These are phyloP conservation scores for Phylloscopus trochilus DNA, from an alignment of 2,113 vertebrate genomes.

Conservation along the genomic window DNA sequence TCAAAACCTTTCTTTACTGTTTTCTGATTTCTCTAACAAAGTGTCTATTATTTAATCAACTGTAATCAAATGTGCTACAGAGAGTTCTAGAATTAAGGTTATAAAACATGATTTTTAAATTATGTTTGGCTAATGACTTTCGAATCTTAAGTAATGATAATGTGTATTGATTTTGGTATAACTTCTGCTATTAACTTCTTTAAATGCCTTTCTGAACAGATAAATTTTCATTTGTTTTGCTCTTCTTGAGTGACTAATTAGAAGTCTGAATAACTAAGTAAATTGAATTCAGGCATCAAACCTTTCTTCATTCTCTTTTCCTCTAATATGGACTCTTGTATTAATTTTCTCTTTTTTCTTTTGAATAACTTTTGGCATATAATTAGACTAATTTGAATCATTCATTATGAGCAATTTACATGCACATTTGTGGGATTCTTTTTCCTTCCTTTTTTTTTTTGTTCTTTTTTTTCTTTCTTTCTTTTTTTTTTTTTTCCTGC, in stretches of 20 bases:
- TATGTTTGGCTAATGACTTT: background rate
- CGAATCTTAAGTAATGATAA: background rate
- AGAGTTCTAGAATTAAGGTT: background rate
- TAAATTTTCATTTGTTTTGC: background rate
- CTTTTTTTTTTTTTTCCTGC: background rate
- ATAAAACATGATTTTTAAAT: background rate
- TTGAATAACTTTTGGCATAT: conserved; percentile 8
- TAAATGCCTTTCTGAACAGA: background rate
- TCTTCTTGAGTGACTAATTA: conserved; percentile 1
- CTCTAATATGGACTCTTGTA: background rate
- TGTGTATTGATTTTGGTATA: background rate
- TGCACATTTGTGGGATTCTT: background rate
- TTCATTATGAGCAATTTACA: conserved; percentile 20
- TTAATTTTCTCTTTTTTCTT: conserved; percentile 21
- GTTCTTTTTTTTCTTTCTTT: background rate
- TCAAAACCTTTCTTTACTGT: background rate
- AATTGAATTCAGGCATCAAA: conserved; percentile 3
- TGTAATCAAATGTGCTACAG: background rate
- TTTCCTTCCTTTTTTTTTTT: background rate
- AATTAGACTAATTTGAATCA: conserved; percentile 18
- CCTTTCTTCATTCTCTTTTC: background rate
- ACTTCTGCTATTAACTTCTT: background rate
- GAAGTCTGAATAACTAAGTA: background rate
- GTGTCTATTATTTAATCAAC: background rate
- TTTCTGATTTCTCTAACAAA: background rate